These are phyloP conservation scores for Adrianichthys oophorus DNA, from an alignment of 2,797 vertebrate species.

Conservation along the genomic window DNA sequence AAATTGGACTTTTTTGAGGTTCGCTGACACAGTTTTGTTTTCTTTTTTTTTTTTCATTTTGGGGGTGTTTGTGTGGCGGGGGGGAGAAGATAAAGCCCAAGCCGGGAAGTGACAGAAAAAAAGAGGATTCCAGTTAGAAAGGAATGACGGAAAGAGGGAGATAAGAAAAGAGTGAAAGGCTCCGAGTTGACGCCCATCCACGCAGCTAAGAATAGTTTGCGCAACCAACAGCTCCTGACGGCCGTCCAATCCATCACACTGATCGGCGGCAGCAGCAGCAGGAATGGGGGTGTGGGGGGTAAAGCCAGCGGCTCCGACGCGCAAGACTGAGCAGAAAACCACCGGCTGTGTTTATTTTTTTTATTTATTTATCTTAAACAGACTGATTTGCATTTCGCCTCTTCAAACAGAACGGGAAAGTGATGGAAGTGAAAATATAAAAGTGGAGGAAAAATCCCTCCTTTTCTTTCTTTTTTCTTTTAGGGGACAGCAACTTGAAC, in stretches of 20 bases:
- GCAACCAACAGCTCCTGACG: conserved; percentile 75
- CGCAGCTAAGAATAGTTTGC: conserved; percentile 75
- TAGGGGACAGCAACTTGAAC: conserved; percentile 80
- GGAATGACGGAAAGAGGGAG: conserved; percentile 22
- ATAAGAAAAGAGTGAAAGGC: conserved; percentile 23
- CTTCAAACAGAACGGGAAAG: neutral
- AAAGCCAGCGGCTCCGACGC: conserved; percentile 56
- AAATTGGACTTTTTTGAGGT: too few relatives aligned
- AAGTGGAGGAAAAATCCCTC: neutral
- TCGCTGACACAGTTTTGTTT: too few relatives aligned
- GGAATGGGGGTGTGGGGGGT: conserved; percentile 7
- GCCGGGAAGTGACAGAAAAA: too few relatives aligned
- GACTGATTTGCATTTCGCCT: conserved; percentile 30
- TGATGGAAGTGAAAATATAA: neutral
- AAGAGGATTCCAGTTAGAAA: neutral
- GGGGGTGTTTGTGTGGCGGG: too few relatives aligned
- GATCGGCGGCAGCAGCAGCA: conserved; percentile 42
- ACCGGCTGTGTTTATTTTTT: conserved; percentile 40
- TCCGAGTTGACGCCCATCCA: conserved; percentile 63
- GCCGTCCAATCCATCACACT: conserved; percentile 68
- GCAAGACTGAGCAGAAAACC: conserved; percentile 75
- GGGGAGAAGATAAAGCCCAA: too few relatives aligned
- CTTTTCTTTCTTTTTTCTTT: conserved; percentile 16
- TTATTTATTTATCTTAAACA: conserved; percentile 12
- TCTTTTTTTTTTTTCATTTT: too few relatives aligned